Conservation (phyloP, 2,888 invertebrate genomes). For the Fragum sueziense region DNA sequence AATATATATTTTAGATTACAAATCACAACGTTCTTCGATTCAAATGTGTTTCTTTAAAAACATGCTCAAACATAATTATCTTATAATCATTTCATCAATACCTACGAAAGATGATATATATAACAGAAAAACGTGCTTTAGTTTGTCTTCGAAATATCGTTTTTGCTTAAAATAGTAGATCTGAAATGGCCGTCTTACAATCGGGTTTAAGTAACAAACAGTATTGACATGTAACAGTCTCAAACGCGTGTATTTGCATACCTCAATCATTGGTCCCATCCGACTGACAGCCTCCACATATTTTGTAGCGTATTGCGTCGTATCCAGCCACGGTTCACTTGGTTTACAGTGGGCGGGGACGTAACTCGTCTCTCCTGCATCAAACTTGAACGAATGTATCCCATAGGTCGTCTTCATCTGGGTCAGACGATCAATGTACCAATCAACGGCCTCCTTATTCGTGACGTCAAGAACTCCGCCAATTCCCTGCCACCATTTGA, state of each 20-base stretch:
- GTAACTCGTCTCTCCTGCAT: slow-evolving; percentile 85
- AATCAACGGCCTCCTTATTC: slow-evolving; percentile 90
- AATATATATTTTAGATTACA: no score
- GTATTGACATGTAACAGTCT: no score
- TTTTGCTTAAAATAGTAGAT: no score
- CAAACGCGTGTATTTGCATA: slow-evolving; percentile 78
- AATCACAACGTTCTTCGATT: no score
- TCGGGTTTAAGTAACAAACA: no score
- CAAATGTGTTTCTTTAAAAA: no score
- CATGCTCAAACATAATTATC: no score
- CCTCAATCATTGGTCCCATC: slow-evolving; percentile 84
- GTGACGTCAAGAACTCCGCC: slow-evolving; percentile 91
- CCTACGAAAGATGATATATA: no score
- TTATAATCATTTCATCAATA: no score
- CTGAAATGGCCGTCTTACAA: no score
- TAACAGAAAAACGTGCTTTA: no score
- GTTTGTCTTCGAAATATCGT: no score
- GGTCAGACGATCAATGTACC: slow-evolving; percentile 88
- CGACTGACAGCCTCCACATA: slow-evolving; percentile 68
- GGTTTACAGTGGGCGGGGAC: slow-evolving; percentile 65
- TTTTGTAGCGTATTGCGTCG: slow-evolving; percentile 65
- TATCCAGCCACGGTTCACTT: slow-evolving; percentile 58
- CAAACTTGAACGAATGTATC: slow-evolving; percentile 94
- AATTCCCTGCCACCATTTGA: slow-evolving; percentile 92
- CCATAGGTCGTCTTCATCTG: slow-evolving; percentile 86